A percentile compares a stretch with the other conserved stretches of the same genome.
Evolutionary conservation across 2,888 invertebrate species (phyloP).

Genomic region (Ischnus inquisitorius): DNA sequence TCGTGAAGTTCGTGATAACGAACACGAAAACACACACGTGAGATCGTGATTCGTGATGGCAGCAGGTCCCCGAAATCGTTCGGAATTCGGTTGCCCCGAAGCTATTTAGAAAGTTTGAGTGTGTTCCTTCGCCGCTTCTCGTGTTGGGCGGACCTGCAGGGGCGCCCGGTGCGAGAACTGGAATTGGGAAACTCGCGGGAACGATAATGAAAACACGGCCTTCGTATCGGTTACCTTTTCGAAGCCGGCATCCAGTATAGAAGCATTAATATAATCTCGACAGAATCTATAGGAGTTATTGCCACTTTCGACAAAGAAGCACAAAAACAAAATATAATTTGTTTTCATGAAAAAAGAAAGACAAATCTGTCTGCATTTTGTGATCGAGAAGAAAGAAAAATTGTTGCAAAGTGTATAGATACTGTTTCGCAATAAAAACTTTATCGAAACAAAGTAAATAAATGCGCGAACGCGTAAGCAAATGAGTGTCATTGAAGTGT

Average conservation of each 20-base stretch:
- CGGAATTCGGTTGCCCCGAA: neutral
- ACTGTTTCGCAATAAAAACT: neutral
- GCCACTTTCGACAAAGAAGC: too few species aligned
- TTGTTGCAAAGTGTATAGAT: neutral
- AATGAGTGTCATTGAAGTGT: neutral
- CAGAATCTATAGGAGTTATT: too few species aligned
- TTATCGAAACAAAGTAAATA: neutral
- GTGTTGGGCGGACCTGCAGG: neutral
- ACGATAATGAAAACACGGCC: too few species aligned
- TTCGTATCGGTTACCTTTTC: too few species aligned
- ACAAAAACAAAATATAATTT: too few species aligned
- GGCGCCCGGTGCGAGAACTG: neutral
- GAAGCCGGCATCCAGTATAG: too few species aligned
- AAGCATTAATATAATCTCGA: too few species aligned
- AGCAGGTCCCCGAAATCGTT: constrained; percentile 16
- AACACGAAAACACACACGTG: neutral
- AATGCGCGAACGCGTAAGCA: neutral
- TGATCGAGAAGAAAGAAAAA: neutral
- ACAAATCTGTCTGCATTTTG: too few species aligned
- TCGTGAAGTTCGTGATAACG: neutral
- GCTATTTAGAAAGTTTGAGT: constrained; percentile 4
- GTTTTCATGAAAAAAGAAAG: too few species aligned
- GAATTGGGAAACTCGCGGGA: neutral
- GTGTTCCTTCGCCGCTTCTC: neutral
- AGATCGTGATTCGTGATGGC: neutral